Conservation (phyloP, 2,888 invertebrate genomes). For the Endomychus coccineus region DNA sequence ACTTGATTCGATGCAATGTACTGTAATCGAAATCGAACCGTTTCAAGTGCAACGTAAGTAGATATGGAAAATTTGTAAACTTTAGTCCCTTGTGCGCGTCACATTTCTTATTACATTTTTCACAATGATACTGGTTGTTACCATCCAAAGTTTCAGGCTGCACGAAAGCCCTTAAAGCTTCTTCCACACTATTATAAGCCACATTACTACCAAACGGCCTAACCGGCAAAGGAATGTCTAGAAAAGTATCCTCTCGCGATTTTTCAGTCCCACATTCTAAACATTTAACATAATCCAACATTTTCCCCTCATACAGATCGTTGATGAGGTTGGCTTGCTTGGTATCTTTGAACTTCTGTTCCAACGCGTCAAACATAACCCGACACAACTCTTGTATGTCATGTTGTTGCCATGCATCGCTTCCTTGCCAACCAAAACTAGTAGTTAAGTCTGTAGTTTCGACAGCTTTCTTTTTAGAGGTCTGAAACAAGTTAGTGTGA, state of each 20-base stretch:
- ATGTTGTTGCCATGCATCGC: constrained; percentile 87
- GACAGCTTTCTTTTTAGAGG: constrained; percentile 67
- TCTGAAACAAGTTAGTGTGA: constrained; percentile 44
- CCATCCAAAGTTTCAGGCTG: constrained; percentile 76
- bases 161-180: constrained; percentile 76
- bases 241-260: constrained; percentile 71
- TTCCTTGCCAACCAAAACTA: constrained; percentile 86
- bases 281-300: constrained; percentile 87
- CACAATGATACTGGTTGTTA: constrained; percentile 82
- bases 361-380: constrained; percentile 85
- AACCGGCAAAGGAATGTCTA: constrained; percentile 81
- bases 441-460: constrained; percentile 81
- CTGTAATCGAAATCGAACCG: constrained; percentile 84
- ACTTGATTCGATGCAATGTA: constrained; percentile 75
- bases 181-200: constrained; percentile 72
- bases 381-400: constrained; percentile 86
- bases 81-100: constrained; percentile 86
- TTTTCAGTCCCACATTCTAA: constrained; percentile 77
- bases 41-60: constrained; percentile 79
- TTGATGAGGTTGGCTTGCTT: constrained; percentile 76
- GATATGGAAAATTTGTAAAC: constrained; percentile 78
- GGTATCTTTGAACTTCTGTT: constrained; percentile 75
- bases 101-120: constrained; percentile 77
- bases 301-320: constrained; percentile 65
- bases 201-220: constrained; percentile 70